Evolutionary conservation across 2,113 vertebrate genomes (phyloP).

Genomic region (Tiliqua scincoides): DNA sequence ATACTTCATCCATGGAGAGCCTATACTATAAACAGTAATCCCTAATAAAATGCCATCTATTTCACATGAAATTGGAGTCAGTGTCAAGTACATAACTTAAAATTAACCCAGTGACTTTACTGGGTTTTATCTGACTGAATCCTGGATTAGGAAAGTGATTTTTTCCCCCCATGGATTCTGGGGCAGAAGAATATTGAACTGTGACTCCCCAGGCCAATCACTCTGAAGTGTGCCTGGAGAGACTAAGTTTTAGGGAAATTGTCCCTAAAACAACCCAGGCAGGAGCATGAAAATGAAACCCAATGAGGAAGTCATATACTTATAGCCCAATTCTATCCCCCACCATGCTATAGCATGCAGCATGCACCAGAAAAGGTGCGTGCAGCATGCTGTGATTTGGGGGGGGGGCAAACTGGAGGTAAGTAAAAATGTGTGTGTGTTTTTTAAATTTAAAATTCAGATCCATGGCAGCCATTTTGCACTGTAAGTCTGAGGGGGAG

Average conservation of each 20-base stretch:
- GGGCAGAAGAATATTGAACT: neutral
- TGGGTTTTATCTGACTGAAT: neutral
- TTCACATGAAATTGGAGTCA: neutral
- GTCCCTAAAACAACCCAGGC: neutral
- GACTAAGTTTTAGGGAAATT: neutral
- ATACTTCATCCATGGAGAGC: neutral
- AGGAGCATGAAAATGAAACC: neutral
- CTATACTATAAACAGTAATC: neutral
- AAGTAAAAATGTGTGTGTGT: too few relatives aligned
- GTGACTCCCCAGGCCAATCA: neutral
- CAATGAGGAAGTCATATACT: neutral
- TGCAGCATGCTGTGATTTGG: too few relatives aligned
- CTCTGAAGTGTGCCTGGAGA: neutral
- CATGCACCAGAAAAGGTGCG: too few relatives aligned
- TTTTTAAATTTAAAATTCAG: too few relatives aligned
- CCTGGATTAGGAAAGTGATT: neutral
- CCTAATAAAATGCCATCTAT: neutral
- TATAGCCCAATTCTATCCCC: too few relatives aligned
- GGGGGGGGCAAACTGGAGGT: too few relatives aligned
- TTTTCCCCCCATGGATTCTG: too few relatives aligned
- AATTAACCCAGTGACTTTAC: neutral
- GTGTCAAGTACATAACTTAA: neutral
- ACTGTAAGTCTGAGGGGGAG: too few relatives aligned
- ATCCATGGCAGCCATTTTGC: too few relatives aligned
- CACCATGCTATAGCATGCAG: too few relatives aligned